These are phyloP conservation scores for Poeciliopsis gracilis DNA, from an alignment of 2,797 vertebrate genomes.

Conservation along the genomic window DNA sequence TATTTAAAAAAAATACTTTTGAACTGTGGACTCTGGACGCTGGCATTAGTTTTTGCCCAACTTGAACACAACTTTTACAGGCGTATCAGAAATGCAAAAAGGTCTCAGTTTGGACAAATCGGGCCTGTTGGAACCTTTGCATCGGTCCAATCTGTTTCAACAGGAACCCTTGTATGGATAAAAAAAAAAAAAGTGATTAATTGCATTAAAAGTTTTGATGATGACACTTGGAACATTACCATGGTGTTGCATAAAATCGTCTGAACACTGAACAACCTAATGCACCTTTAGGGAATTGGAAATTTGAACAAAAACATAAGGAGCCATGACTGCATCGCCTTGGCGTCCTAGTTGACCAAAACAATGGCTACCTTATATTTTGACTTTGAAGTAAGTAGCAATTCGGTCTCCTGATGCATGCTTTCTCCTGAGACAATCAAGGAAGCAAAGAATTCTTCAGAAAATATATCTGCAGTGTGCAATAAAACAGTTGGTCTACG, in stretches of 20 bases:
- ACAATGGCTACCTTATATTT: too few relatives aligned
- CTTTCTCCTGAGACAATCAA: not conserved
- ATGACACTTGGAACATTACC: not conserved
- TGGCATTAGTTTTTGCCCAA: too few relatives aligned
- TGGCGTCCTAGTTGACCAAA: not conserved
- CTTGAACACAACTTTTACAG: too few relatives aligned
- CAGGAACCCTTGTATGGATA: too few relatives aligned
- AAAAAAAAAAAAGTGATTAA: too few relatives aligned
- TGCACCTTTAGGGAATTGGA: not conserved
- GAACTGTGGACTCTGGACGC: too few relatives aligned
- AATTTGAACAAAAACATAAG: not conserved
- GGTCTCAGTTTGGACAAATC: too few relatives aligned
- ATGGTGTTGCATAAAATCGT: not conserved
- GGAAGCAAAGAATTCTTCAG: not conserved
- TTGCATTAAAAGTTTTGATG: too few relatives aligned
- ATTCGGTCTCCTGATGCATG: not conserved
- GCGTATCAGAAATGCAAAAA: too few relatives aligned
- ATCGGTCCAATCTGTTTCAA: too few relatives aligned
- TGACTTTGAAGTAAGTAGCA: not conserved
- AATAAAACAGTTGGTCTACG: not conserved
- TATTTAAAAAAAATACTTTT: too few relatives aligned
- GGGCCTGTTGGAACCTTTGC: too few relatives aligned
- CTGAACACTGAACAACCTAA: not conserved
- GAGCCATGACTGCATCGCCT: not conserved
- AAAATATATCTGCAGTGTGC: not conserved